phyloP scores from a whole-genome alignment of 2,113 vertebrate species.

The Sterna hirundo region DNA sequence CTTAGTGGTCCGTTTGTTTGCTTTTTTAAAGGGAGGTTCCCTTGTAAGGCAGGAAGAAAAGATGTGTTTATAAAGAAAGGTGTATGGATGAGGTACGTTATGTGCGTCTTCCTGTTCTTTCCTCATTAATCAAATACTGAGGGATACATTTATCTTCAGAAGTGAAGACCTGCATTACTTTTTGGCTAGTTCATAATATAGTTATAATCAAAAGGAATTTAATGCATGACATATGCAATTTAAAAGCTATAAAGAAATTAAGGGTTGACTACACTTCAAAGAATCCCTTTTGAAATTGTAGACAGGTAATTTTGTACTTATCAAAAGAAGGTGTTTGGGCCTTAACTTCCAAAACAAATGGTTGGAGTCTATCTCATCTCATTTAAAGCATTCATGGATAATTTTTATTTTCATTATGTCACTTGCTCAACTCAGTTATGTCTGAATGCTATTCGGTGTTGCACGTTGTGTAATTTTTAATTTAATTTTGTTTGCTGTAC shows the following conservation, averaged over 20 bases:
- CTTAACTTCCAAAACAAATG: not conserved
- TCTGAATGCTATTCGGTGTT: not conserved
- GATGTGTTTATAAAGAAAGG: not conserved
- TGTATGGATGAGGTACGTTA: not conserved
- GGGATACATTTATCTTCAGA: not conserved
- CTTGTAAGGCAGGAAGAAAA: not conserved
- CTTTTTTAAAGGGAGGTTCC: not conserved
- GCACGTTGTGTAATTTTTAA: not conserved
- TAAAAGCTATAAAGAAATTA: not conserved
- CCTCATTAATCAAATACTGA: not conserved
- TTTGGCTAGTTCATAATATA: not conserved
- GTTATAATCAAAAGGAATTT: not conserved
- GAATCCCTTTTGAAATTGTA: not conserved
- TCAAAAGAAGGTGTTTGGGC: not conserved
- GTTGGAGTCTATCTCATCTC: not conserved
- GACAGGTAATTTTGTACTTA: not conserved
- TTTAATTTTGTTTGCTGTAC: not conserved
- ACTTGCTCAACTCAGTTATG: not conserved
- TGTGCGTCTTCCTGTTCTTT: not conserved
- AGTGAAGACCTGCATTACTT: not conserved
- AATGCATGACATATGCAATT: not conserved
- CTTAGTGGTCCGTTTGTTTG: not conserved
- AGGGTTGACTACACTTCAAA: not conserved
- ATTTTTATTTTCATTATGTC: not conserved
- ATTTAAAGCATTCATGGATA: not conserved